Base-by-base conservation (phyloP, 2,113 vertebrate genomes). In the Ibidorhyncha struthersii region DNA sequence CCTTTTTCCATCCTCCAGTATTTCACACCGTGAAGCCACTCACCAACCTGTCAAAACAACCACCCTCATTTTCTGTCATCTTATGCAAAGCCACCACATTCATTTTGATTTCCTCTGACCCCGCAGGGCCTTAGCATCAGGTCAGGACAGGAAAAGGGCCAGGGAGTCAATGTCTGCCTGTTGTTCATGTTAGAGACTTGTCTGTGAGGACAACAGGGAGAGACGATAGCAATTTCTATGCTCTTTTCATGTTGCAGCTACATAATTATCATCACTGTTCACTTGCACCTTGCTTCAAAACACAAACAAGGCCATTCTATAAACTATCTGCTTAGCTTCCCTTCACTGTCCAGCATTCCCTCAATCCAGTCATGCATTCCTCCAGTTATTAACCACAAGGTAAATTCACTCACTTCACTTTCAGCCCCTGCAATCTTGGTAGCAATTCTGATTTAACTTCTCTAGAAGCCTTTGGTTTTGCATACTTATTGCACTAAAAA, bases 1-100 rank as follows among this genome's bases (percentile, higher is more conserved):
- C n/a, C 38, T 76, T 86, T 94, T 96, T 86, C 72, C 30, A 82
- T 88, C 23, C 66, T 71, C 40, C 56, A 89, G 72, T 85, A 91
- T 96, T 95, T 95, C 71, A 95, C 0, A 1, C 41, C 47, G 66
- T 50, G 49, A 95, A 93, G 62, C 47, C 76, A 77, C 63, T 94
- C 79, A 61, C 86, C 36, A 76, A 56, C 36, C 55, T 90, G 82
- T 86, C 90, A 97, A 84, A 84, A 92, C 11, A 93, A 55, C 52
- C 49, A 62, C 45, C 76, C 80, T 45, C 12, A 70, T 89, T 81
- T 91, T 86, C 69, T 89, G 71, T 58, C 47, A 90, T 67, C 92
- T 92, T 17, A 83, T 74, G 52, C 66, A 93, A 83, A 95, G 32
- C 14, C 38, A 73, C 67, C 82, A 34, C 47, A 84, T 70, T 63